Evolutionary conservation across 2,797 vertebrate genomes (phyloP).

Genomic region (Pangasius djambal): DNA sequence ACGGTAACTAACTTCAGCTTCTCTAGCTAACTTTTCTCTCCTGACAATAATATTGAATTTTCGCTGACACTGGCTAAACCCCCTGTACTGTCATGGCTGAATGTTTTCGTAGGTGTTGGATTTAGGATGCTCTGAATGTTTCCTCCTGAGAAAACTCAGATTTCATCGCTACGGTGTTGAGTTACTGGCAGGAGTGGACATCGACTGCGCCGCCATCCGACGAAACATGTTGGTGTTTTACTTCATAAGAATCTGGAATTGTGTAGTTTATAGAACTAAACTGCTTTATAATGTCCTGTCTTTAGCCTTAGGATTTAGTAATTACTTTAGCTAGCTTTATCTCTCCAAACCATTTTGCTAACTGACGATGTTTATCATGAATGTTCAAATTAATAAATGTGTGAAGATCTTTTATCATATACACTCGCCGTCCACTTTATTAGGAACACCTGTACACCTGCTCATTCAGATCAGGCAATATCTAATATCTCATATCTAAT

Average conservation of each 20-base stretch:
- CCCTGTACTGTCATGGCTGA: background rate
- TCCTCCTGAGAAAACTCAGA: slow-evolving; percentile 81
- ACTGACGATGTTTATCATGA: no score
- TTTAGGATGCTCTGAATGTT: slow-evolving; percentile 86
- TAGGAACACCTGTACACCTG: background rate
- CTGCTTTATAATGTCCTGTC: background rate
- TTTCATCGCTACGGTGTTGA: slow-evolving; percentile 79
- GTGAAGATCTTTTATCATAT: no score
- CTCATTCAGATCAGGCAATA: background rate
- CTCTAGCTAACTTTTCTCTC: background rate
- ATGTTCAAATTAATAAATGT: no score
- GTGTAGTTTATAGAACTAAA: background rate
- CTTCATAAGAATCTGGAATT: background rate
- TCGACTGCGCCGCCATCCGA: slow-evolving; percentile 71
- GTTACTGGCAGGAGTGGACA: slow-evolving; percentile 86
- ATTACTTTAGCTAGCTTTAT: background rate
- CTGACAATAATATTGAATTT: background rate
- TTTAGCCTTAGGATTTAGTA: no score
- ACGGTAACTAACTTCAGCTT: slow-evolving; percentile 75
- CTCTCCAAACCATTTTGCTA: no score
- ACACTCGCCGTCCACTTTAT: background rate
- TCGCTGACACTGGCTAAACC: no score
- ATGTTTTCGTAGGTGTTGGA: slow-evolving; percentile 81
- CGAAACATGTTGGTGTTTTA: slow-evolving; percentile 77
- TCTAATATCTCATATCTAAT: no score